phyloP scores from a whole-genome alignment of 2,888 invertebrate genomes.

The Idaea biselata region DNA sequence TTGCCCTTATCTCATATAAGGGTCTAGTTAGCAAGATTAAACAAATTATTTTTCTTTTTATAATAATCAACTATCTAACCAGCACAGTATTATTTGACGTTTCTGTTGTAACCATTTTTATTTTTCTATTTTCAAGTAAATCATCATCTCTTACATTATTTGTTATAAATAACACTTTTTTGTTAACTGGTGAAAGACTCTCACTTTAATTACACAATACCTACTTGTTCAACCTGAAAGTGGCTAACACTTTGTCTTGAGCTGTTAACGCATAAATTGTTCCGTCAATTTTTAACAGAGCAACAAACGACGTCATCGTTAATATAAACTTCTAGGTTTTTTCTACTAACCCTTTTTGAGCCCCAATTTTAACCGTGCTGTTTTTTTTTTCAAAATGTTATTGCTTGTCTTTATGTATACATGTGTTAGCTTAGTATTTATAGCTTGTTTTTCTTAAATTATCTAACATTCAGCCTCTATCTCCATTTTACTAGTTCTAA shows the following conservation, averaged over 20 bases:
- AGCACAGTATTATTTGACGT: too few species aligned
- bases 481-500: neutral
- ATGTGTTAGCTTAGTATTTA: neutral
- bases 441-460: neutral
- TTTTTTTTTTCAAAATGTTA: neutral
- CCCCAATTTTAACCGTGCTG: neutral
- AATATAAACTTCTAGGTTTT: neutral
- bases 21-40: too few species aligned
- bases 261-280: slow-evolving; percentile 5
- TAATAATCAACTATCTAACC: too few species aligned
- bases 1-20: too few species aligned
- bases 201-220: neutral
- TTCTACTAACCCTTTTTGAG: neutral
- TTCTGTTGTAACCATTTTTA: too few species aligned
- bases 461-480: neutral
- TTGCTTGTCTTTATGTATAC: neutral
- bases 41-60: too few species aligned
- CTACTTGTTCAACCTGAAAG: neutral
- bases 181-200: neutral
- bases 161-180: neutral
- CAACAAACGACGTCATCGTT: neutral
- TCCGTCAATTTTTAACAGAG: slow-evolving; percentile 7
- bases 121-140: neutral
- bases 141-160: neutral
- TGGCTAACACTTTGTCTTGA: neutral